Conservation (phyloP, 2,113 vertebrate species). For the Rhinopomastus cyanomelas region DNA sequence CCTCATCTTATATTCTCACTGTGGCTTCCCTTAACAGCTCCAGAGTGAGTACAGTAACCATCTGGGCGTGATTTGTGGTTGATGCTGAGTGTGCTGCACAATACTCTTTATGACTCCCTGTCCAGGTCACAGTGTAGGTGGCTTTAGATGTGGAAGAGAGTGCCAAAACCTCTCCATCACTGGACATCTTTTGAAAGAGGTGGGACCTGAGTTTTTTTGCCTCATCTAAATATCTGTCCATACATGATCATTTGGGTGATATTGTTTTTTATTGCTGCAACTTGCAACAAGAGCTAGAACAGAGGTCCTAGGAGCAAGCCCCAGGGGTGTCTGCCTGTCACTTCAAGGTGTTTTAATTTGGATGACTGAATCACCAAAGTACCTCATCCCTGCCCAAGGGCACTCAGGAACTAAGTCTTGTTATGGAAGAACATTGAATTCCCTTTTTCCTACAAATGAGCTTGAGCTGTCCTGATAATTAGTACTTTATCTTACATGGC, state of each 20-base stretch:
- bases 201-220: neutral
- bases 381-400: constrained; percentile 53
- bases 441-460: constrained; percentile 64
- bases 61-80: neutral
- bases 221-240: neutral
- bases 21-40: neutral
- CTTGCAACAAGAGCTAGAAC: neutral
- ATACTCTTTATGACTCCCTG: neutral
- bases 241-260: neutral
- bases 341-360: constrained; percentile 55
- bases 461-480: constrained; percentile 72
- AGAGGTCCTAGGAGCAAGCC: constrained; percentile 1
- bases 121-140: neutral
- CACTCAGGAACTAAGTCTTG: constrained; percentile 38
- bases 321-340: neutral
- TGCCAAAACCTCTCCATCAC: neutral
- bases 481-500: constrained; percentile 61
- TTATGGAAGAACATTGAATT: constrained; percentile 62
- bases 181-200: neutral
- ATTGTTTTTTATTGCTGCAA: neutral
- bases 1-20: neutral
- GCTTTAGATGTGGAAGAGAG: neutral
- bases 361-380: constrained; percentile 42
- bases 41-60: neutral
- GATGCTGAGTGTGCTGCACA: neutral